phyloP scores from a whole-genome alignment of 2,797 vertebrate genomes.

The Vireo griseus region DNA sequence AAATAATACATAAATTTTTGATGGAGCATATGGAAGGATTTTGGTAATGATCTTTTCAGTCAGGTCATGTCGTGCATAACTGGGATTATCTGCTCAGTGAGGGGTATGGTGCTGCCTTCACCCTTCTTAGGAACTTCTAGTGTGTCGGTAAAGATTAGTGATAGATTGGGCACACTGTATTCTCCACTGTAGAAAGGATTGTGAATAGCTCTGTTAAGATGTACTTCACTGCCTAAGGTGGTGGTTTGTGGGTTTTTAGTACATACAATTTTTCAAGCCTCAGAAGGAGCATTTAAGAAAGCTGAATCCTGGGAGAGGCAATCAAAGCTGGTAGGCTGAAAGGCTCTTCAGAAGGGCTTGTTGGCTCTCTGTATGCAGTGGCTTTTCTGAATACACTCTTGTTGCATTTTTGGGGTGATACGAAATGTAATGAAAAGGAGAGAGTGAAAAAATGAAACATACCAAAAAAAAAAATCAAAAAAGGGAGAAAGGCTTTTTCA shows the following conservation, averaged over 20 bases:
- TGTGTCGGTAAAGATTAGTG: neutral
- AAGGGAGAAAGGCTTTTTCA: neutral
- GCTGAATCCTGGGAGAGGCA: neutral
- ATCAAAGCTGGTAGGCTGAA: neutral
- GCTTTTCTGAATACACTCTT: neutral
- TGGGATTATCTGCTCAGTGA: neutral
- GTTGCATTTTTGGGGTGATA: neutral
- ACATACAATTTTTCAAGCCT: neutral
- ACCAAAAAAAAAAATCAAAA: neutral
- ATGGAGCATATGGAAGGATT: neutral
- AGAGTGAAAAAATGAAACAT: neutral
- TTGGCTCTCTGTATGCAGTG: neutral
- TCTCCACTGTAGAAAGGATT: neutral
- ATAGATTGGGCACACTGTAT: neutral
- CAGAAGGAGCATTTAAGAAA: slow-evolving; percentile 32
- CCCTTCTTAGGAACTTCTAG: neutral
- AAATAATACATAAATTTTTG: neutral
- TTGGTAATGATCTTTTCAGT: neutral
- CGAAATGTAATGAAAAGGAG: neutral
- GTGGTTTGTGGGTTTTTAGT: slow-evolving; percentile 15
- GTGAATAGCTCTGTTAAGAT: neutral
- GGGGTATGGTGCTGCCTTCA: neutral
- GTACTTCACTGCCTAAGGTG: slow-evolving; percentile 13
- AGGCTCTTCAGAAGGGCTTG: neutral
- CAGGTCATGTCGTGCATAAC: neutral